phyloP scores from a whole-genome alignment of 1,140 invertebrate species.

The Parapsyche elsis region DNA sequence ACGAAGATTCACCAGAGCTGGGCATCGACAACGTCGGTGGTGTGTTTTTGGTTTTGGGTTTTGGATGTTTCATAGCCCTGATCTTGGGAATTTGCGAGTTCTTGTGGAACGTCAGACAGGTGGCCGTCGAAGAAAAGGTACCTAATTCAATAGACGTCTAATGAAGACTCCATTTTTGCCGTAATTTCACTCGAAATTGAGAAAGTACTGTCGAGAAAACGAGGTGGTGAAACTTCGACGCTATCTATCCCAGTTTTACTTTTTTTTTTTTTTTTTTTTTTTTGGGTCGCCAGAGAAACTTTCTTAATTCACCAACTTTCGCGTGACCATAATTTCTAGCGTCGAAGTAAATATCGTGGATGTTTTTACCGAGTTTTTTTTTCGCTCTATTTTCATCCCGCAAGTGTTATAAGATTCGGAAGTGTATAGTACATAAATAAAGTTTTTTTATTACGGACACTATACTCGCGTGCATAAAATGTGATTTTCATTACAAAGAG shows the following conservation, averaged over 20 bases:
- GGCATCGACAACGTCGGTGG: constrained; percentile 78
- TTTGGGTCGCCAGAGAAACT: background rate
- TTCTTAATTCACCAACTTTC: constrained; percentile 34
- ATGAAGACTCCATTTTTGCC: background rate
- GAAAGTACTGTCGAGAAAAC: background rate
- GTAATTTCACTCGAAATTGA: background rate
- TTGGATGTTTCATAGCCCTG: constrained; percentile 67
- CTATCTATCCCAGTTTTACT: constrained; percentile 12
- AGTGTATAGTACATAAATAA: background rate
- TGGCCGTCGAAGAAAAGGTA: constrained; percentile 70
- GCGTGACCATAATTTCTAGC: constrained; percentile 2
- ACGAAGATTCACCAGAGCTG: constrained; percentile 62
- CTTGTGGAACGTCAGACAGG: constrained; percentile 72
- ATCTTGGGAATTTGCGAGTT: constrained; percentile 71
- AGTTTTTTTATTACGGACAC: constrained; percentile 5
- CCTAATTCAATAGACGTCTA: background rate
- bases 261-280: background rate
- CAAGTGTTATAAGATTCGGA: background rate
- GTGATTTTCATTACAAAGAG: background rate
- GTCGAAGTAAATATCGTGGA: background rate
- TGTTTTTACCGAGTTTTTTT: constrained; percentile 1
- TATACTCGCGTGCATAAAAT: background rate
- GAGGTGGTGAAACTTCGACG: constrained; percentile 3
- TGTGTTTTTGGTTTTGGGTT: constrained; percentile 77
- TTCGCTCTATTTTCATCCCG: background rate